These are phyloP conservation scores for Calycopis cecrops DNA, from an alignment of 1,140 invertebrate species.

Conservation along the genomic window DNA sequence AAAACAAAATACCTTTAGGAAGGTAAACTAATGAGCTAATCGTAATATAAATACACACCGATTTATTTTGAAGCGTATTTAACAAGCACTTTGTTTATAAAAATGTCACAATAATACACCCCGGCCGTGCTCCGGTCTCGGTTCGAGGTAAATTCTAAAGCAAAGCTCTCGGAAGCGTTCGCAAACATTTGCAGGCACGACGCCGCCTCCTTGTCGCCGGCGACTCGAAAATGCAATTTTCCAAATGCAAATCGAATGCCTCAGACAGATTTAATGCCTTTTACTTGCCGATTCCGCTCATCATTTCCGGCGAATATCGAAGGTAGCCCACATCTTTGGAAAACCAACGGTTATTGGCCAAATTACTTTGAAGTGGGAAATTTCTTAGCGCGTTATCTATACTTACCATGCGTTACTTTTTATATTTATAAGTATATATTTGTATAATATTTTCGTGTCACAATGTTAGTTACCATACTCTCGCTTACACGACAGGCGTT, in stretches of 20 bases:
- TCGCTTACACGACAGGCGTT: too few species aligned
- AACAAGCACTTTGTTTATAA: slow-evolving; percentile 13
- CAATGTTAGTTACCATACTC: too few species aligned
- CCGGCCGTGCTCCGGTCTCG: background rate
- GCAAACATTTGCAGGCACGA: slow-evolving; percentile 49
- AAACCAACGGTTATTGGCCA: slow-evolving; percentile 29
- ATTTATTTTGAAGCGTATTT: too few species aligned
- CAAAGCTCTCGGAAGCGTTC: slow-evolving; percentile 49
- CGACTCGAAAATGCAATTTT: slow-evolving; percentile 67
- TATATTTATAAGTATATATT: too few species aligned
- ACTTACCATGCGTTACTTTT: too few species aligned
- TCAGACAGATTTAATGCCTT: slow-evolving; percentile 69
- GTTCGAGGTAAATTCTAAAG: slow-evolving; percentile 34
- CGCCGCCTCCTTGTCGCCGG: slow-evolving; percentile 54
- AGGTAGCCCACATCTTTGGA: slow-evolving; percentile 39
- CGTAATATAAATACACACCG: too few species aligned
- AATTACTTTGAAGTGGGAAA: slow-evolving; percentile 17
- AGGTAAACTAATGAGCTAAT: too few species aligned
- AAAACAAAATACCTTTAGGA: too few species aligned
- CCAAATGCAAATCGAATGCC: slow-evolving; percentile 67
- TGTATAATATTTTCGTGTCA: too few species aligned
- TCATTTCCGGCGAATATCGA: slow-evolving; percentile 57
- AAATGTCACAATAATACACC: slow-evolving; percentile 3
- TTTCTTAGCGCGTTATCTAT: slow-evolving; percentile 5
- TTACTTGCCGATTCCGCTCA: slow-evolving; percentile 62